phyloP scores from a whole-genome alignment of 2,113 vertebrate genomes.

The Prunella himalayana region DNA sequence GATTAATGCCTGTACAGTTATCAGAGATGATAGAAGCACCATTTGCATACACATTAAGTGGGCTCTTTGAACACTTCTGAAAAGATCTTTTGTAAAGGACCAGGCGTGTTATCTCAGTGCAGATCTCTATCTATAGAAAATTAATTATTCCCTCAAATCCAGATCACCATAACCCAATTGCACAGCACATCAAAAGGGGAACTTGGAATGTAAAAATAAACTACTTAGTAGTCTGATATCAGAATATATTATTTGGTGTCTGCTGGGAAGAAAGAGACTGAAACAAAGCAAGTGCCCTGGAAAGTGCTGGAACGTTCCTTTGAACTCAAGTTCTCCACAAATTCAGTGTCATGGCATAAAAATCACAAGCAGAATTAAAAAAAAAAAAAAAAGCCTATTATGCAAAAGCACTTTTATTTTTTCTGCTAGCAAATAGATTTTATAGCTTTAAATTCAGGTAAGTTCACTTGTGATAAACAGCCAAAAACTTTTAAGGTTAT shows the following conservation, averaged over 20 bases:
- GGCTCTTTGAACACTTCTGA: neutral
- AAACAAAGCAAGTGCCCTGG: neutral
- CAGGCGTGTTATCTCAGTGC: accelerated
- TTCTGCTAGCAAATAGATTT: neutral
- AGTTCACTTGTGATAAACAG: neutral
- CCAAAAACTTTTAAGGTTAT: neutral
- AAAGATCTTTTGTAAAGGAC: neutral
- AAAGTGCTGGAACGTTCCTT: neutral
- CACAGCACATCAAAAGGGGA: neutral
- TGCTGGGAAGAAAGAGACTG: neutral
- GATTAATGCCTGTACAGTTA: neutral
- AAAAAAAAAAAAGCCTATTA: neutral
- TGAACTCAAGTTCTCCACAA: neutral
- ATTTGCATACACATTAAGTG: neutral
- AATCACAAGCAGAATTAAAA: neutral
- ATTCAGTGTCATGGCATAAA: neutral
- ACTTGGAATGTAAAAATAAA: neutral
- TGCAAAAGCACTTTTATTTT: neutral
- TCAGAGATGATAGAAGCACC: neutral
- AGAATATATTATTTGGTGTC: neutral
- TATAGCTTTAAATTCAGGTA: neutral
- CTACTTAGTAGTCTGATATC: neutral
- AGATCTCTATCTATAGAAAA: neutral
- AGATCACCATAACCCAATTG: neutral
- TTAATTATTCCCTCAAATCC: neutral